Evolutionary conservation across 2,113 vertebrate species (phyloP).

Genomic region (Tinamus guttatus): DNA sequence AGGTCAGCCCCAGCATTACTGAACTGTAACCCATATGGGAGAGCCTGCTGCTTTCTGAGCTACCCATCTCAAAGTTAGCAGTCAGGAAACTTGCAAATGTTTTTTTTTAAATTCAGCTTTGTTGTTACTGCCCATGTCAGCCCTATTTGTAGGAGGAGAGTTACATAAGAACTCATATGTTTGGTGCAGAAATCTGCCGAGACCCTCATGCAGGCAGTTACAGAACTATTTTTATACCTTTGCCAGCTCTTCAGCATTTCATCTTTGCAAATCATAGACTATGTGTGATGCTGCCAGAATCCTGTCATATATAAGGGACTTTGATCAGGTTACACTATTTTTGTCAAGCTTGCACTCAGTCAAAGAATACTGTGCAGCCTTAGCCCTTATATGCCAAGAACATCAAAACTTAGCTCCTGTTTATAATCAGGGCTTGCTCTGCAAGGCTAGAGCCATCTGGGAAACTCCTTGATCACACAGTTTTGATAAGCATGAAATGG

Average conservation of each 20-base stretch:
- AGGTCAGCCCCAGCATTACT: constrained; percentile 18
- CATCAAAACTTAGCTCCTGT: not conserved
- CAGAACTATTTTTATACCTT: constrained; percentile 1
- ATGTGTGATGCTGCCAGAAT: not conserved
- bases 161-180: not conserved
- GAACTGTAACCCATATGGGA: constrained; percentile 30
- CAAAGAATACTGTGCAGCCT: not conserved
- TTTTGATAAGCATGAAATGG: not conserved
- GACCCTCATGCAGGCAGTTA: not conserved
- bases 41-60: constrained; percentile 9
- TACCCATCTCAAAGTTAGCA: constrained; percentile 24
- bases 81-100: not conserved
- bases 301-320: not conserved
- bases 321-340: constrained; percentile 27
- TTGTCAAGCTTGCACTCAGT: not conserved
- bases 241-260: constrained; percentile 15
- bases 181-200: constrained; percentile 12
- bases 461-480: not conserved
- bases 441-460: not conserved
- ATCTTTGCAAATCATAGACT: constrained; percentile 21
- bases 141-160: not conserved
- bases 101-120: constrained; percentile 36
- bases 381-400: not conserved
- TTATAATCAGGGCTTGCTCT: not conserved
- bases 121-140: not conserved